Percentiles rank a stretch among this genome's conserved stretches.
These are phyloP conservation scores for Chrysotoxum bicinctum DNA, from an alignment of 2,888 invertebrate genomes.

Conservation along the genomic window DNA sequence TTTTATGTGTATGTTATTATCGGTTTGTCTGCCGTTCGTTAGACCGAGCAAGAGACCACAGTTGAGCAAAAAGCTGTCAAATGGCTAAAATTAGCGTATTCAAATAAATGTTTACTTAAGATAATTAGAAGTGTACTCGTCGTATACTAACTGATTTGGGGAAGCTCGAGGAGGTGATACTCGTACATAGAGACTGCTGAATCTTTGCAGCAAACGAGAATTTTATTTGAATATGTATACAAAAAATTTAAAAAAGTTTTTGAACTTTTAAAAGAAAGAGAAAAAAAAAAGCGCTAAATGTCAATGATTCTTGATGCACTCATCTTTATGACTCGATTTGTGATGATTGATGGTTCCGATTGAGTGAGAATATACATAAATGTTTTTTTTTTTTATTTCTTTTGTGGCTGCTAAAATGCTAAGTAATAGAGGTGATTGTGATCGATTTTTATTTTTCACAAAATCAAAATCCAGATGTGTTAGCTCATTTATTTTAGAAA, in stretches of 20 bases:
- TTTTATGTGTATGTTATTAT: slow-evolving; percentile 3
- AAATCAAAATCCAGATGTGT: background rate
- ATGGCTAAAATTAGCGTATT: slow-evolving; percentile 65
- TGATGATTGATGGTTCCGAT: slow-evolving; percentile 21
- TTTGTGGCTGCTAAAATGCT: background rate
- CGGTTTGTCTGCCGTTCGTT: slow-evolving; percentile 51
- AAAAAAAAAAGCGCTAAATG: slow-evolving; percentile 1
- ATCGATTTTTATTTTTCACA: background rate
- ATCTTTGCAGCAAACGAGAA: background rate
- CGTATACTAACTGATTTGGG: slow-evolving; percentile 17
- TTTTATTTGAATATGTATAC: slow-evolving; percentile 11
- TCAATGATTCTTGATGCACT: slow-evolving; percentile 33
- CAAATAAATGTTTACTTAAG: slow-evolving; percentile 54
- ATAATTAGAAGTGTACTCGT: slow-evolving; percentile 47
- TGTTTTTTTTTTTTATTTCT: background rate
- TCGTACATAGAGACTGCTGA: background rate
- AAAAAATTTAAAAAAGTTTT: slow-evolving; percentile 7
- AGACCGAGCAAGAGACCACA: slow-evolving; percentile 45
- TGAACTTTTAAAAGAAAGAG: background rate
- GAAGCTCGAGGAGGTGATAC: background rate
- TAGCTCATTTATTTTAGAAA: background rate
- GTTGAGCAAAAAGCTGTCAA: slow-evolving; percentile 47
- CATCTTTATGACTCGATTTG: slow-evolving; percentile 25
- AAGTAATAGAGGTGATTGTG: background rate
- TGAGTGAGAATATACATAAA: background rate